Evolutionary conservation across 2,113 vertebrate genomes (phyloP).

Genomic region (Prunella fulvescens): DNA sequence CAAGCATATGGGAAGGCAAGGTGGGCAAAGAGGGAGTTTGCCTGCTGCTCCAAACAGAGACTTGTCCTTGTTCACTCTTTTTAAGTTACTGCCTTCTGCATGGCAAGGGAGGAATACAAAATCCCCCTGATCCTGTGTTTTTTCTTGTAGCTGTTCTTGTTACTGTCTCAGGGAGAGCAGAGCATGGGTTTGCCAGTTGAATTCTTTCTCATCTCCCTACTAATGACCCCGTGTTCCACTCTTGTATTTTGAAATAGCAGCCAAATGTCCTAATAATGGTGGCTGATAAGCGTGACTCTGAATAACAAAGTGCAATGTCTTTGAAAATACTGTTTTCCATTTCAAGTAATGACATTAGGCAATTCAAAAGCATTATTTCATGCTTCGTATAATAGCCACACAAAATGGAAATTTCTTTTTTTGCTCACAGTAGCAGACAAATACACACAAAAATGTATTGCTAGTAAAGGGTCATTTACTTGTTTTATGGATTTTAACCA

Average conservation of each 20-base stretch:
- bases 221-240: not conserved
- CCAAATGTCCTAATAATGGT: not conserved
- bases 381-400: not conserved
- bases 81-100: not conserved
- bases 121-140: not conserved
- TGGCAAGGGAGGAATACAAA: not conserved
- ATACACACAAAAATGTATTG: constrained; percentile 4
- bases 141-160: not conserved
- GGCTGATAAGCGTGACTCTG: not conserved
- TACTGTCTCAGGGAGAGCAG: not conserved
- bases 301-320: not conserved
- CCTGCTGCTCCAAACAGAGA: not conserved
- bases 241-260: not conserved
- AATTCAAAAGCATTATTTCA: constrained; percentile 11
- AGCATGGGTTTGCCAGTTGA: not conserved
- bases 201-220: not conserved
- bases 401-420: not conserved
- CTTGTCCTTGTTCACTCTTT: not conserved
- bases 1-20: not conserved
- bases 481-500: constrained; percentile 14
- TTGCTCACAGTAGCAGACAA: not conserved
- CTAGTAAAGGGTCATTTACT: not conserved
- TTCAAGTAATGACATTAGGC: not conserved
- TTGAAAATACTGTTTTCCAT: constrained; percentile 2
- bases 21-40: not conserved